These are phyloP conservation scores for Parasteatoda lunata DNA, from an alignment of 2,888 invertebrate genomes.

Conservation along the genomic window DNA sequence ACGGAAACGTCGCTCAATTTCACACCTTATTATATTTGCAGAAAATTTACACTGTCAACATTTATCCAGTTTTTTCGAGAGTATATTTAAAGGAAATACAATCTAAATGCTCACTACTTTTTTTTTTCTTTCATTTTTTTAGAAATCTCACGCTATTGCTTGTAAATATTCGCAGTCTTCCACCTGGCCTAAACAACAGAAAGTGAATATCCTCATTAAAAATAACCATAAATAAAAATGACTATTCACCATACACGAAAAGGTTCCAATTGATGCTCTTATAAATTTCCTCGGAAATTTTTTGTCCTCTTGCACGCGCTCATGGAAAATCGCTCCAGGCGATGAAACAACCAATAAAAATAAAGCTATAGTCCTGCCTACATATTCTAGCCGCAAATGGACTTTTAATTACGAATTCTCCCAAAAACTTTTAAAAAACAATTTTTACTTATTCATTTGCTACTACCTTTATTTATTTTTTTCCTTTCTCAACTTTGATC, in stretches of 20 bases:
- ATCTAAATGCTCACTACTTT: no score
- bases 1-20: no score
- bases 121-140: no score
- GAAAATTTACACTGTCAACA: no score
- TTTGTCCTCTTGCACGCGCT: background rate
- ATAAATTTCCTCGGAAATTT: background rate
- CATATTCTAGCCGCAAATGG: conserved; percentile 9
- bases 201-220: background rate
- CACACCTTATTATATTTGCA: no score
- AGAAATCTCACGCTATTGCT: no score
- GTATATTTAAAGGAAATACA: no score
- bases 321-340: background rate
- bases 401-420: conserved; percentile 38
- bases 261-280: background rate
- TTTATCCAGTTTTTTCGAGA: no score
- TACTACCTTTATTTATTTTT: background rate
- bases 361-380: background rate
- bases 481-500: background rate
- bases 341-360: background rate
- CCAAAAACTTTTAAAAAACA: conserved; percentile 26
- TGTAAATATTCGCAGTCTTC: no score
- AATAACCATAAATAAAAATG: background rate
- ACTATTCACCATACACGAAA: background rate
- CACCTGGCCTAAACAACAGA: background rate
- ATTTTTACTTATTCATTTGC: background rate